Evolutionary conservation across 2,888 invertebrate genomes (phyloP).

Genomic region (Morpho helenor): DNA sequence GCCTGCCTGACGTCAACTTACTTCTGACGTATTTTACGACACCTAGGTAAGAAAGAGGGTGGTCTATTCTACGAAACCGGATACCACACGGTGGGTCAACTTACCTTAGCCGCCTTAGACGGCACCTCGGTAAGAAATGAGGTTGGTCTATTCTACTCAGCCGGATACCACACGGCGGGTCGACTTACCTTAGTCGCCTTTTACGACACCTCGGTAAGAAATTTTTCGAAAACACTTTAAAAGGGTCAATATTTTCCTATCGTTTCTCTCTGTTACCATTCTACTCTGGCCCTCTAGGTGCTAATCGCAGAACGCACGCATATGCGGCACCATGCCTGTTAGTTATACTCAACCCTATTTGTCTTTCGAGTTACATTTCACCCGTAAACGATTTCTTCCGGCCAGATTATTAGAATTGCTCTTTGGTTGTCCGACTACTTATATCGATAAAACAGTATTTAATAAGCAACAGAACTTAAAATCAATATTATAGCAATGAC

Average conservation of each 20-base stretch:
- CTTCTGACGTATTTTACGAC: too few relatives aligned
- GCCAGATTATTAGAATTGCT: slow-evolving; percentile 64
- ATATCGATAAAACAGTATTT: background rate
- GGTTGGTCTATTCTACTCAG: too few relatives aligned
- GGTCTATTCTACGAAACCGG: too few relatives aligned
- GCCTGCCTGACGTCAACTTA: too few relatives aligned
- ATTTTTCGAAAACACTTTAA: background rate
- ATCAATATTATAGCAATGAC: too few relatives aligned
- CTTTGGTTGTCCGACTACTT: slow-evolving; percentile 38
- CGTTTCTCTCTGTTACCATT: slow-evolving; percentile 28
- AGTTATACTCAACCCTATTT: slow-evolving; percentile 68
- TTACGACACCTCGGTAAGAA: too few relatives aligned
- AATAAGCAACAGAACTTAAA: background rate
- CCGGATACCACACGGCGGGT: too few relatives aligned
- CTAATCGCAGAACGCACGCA: slow-evolving; percentile 58
- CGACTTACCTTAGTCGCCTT: too few relatives aligned
- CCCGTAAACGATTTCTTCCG: slow-evolving; percentile 70
- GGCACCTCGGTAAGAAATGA: too few relatives aligned
- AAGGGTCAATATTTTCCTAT: background rate
- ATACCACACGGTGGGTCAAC: too few relatives aligned
- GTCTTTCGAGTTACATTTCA: slow-evolving; percentile 62
- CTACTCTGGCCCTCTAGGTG: slow-evolving; percentile 54
- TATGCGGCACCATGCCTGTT: slow-evolving; percentile 51
- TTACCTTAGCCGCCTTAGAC: too few relatives aligned
- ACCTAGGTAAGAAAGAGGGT: too few relatives aligned